Evolutionary conservation across 2,113 vertebrate species (phyloP).

Genomic region (Piaya cayana): DNA sequence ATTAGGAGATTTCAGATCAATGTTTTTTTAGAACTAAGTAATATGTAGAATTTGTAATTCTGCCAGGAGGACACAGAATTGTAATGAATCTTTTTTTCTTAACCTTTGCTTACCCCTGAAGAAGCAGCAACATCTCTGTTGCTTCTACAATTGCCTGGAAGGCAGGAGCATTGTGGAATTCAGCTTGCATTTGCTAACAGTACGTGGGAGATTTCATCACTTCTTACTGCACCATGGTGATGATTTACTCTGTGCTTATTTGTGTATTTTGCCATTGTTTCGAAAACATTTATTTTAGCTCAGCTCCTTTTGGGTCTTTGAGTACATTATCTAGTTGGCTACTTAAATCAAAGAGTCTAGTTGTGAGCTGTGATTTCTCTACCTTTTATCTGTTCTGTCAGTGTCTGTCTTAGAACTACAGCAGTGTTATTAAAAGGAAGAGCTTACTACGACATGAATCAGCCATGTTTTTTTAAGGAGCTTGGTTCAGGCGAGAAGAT

Average conservation of each 20-base stretch:
- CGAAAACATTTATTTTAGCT: neutral
- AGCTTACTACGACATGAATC: neutral
- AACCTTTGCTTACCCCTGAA: neutral
- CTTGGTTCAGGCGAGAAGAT: neutral
- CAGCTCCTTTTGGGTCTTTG: neutral
- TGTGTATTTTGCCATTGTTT: neutral
- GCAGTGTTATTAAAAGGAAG: constrained; percentile 5
- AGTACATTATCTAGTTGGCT: neutral
- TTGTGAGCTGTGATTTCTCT: constrained; percentile 21
- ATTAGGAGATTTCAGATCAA: neutral
- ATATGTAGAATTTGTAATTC: neutral
- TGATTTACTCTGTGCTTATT: neutral
- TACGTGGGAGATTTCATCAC: neutral
- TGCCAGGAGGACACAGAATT: neutral
- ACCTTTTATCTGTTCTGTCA: constrained; percentile 15
- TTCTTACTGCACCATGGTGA: neutral
- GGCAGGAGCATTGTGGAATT: neutral
- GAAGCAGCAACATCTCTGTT: neutral
- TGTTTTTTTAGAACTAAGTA: neutral
- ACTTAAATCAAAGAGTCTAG: neutral
- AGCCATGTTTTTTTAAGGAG: neutral
- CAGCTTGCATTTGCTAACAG: neutral
- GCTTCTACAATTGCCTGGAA: neutral
- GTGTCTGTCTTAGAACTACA: neutral
- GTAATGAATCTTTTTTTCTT: neutral